These are phyloP conservation scores for Uria lomvia DNA, from an alignment of 2,113 vertebrate genomes.

Conservation along the genomic window DNA sequence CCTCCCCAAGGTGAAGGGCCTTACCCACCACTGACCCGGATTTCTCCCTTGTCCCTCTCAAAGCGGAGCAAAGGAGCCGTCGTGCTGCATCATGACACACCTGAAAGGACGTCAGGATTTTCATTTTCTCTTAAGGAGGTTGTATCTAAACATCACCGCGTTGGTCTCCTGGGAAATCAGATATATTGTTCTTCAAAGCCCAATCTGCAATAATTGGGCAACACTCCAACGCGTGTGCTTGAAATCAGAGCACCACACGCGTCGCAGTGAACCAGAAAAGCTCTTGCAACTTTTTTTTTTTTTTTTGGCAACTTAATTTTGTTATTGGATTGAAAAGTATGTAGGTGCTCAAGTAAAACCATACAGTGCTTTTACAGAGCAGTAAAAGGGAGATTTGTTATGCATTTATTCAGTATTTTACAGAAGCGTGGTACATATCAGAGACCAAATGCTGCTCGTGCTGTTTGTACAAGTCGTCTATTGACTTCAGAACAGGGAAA, in stretches of 20 bases:
- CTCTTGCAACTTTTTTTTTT: not conserved
- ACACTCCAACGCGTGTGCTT: not conserved
- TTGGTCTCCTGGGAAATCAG: not conserved
- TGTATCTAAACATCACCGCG: not conserved
- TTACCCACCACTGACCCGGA: not conserved
- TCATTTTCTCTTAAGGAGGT: not conserved
- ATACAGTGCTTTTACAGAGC: not conserved
- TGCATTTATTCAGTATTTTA: constrained; percentile 6
- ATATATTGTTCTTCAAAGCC: not conserved
- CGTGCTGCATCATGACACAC: not conserved
- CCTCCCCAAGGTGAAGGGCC: not conserved
- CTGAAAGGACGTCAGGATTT: fast-evolving
- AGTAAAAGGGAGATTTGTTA: not conserved
- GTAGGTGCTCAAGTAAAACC: not conserved
- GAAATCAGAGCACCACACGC: not conserved
- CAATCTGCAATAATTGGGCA: not conserved
- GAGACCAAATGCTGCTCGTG: not conserved
- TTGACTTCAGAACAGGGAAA: not conserved
- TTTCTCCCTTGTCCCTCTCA: not conserved
- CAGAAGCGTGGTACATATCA: not conserved
- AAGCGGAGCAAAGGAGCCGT: not conserved
- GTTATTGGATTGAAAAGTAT: not conserved
- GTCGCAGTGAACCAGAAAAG: not conserved
- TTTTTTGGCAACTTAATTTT: not conserved
- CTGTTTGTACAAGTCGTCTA: not conserved